These are phyloP conservation scores for Procambarus virginalis DNA, from an alignment of 1,140 invertebrate species.

Conservation along the genomic window DNA sequence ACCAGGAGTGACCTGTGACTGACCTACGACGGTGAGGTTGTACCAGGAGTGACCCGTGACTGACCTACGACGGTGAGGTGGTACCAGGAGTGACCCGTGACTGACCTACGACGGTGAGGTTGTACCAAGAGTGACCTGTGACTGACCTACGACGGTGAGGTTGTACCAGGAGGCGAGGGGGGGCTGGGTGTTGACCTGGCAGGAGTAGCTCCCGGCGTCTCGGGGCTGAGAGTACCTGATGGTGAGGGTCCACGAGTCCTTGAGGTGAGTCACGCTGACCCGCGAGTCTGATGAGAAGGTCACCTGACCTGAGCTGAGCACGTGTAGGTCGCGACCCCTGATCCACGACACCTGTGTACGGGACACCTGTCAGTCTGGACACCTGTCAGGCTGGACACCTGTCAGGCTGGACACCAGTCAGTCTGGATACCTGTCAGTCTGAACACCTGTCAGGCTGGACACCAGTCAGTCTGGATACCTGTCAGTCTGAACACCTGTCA, in stretches of 20 bases:
- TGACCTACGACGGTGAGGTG: neutral
- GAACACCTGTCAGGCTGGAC: too few species aligned
- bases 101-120: neutral
- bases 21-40: neutral
- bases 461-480: too few species aligned
- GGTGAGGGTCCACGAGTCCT: slow-evolving; percentile 91
- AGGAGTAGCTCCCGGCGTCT: slow-evolving; percentile 89
- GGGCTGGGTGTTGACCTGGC: slow-evolving; percentile 75
- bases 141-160: slow-evolving; percentile 69
- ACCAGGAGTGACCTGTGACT: neutral
- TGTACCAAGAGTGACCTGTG: neutral
- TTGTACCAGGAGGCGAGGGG: slow-evolving; percentile 61
- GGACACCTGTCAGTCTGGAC: neutral
- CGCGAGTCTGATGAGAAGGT: slow-evolving; percentile 66
- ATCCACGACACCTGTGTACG: neutral
- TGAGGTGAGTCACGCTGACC: slow-evolving; percentile 39
- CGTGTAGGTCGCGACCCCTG: slow-evolving; percentile 61
- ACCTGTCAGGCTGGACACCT: neutral
- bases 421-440: too few species aligned
- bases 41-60: neutral
- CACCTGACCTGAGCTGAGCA: slow-evolving; percentile 58
- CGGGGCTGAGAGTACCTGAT: slow-evolving; percentile 89
- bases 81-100: neutral
- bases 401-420: too few species aligned
- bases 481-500: too few species aligned